Base-by-base conservation (phyloP, 2,888 invertebrate species). In the Marronus borbonicus region DNA sequence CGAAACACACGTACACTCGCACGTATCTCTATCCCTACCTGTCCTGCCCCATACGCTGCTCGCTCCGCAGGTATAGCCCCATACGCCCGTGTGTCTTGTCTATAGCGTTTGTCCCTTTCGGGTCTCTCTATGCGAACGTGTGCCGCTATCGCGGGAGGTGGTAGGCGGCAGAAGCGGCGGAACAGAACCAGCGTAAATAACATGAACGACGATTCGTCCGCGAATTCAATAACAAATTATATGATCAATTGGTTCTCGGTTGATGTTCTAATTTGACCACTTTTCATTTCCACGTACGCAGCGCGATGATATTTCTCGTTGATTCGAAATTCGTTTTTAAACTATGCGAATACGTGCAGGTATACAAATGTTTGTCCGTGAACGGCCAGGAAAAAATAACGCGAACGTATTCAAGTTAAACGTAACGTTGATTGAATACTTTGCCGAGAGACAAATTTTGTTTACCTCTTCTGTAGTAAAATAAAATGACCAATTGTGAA, bases 141-240 rank as follows among this genome's bases (percentile, higher is more conserved):
- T 68, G 72, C 14, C 24, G 60, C 7, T 70, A 55, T 14, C 50
- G 68, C 20, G 14, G 50, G 68, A 17, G 50, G 50, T 50, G 44
- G 39, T 20, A 20, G 39, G 65, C 20, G n/a, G 14, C 50, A 50
- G 49, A 28, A 44, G 1, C 44, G 44, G 44, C 36, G 50, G 68
- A 68, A 68, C 72, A 36, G 68, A 50, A 50, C 20, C 24, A 28
- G 68, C 60, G 72, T 74, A 44, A 74, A 72, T 72, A 72, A 72
- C 72, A 17, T 17, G 44, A 12, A 44, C 7, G 39, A 24, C 72
- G 66, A 49, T 64, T 65, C 64, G 76, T 8, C 50, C 31, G 78
- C 62, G 62, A 75, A 78, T 78, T 78, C 68, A 78, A 78, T 78
- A 78, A 78, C 78, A 76, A 78, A 78, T 78, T 78, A 78, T 76